phyloP scores from a whole-genome alignment of 2,797 vertebrate genomes.

The Hippocampus kuda region DNA sequence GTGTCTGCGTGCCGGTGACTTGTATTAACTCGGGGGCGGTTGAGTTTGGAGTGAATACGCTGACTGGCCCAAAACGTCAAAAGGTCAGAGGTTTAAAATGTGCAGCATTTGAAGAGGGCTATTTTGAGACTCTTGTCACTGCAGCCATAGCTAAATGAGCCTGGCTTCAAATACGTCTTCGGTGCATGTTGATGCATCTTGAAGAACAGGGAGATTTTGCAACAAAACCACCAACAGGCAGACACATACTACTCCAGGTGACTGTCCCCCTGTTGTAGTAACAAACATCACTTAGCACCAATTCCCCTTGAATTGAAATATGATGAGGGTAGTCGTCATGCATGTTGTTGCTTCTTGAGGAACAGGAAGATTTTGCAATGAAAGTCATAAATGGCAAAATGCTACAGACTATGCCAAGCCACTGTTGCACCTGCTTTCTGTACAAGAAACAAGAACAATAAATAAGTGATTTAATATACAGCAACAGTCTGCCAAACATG shows the following conservation, averaged over 20 bases:
- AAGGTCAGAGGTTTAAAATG: slow-evolving; percentile 62
- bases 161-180: not conserved
- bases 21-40: not conserved
- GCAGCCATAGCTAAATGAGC: too few relatives aligned
- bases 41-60: slow-evolving; percentile 9
- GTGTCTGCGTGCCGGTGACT: slow-evolving; percentile 1
- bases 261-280: too few relatives aligned
- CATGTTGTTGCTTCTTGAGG: not conserved
- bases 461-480: not conserved
- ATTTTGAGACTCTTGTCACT: slow-evolving; percentile 53
- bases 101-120: slow-evolving; percentile 29
- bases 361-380: slow-evolving; percentile 1
- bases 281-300: not conserved
- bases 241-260: not conserved
- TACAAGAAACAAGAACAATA: not conserved
- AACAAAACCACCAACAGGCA: not conserved
- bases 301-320: not conserved
- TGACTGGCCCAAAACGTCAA: slow-evolving; percentile 36
- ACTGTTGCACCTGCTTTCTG: not conserved
- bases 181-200: not conserved
- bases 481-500: not conserved
- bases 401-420: not conserved
- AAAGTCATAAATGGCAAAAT: not conserved
- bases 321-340: not conserved
- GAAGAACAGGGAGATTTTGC: not conserved